Evolutionary conservation across 2,888 invertebrate genomes (phyloP).

Genomic region (Lasioglossum calceatum): DNA sequence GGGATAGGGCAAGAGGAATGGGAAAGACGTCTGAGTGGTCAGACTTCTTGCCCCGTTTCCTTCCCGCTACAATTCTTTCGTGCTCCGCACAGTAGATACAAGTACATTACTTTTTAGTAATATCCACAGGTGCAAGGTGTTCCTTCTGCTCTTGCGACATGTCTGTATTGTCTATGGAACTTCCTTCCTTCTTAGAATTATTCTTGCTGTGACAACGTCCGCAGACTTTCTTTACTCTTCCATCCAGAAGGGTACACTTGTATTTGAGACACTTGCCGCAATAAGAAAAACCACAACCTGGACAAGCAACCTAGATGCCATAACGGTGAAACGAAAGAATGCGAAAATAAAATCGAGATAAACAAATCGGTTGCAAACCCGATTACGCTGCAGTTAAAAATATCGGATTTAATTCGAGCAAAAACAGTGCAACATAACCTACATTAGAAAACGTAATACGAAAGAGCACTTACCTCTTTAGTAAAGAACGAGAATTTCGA

Average conservation of each 20-base stretch:
- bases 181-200: slow-evolving; percentile 60
- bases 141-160: slow-evolving; percentile 61
- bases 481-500: slow-evolving; percentile 90
- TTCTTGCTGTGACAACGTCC: slow-evolving; percentile 85
- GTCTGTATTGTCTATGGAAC: slow-evolving; percentile 28
- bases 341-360: slow-evolving; percentile 9
- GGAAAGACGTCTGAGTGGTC: too few relatives aligned
- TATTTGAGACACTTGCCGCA: slow-evolving; percentile 93
- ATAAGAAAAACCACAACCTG: slow-evolving; percentile 93
- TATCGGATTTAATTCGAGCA: not conserved
- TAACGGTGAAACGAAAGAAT: slow-evolving; percentile 22
- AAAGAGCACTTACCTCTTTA: slow-evolving; percentile 87
- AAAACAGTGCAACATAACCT: slow-evolving; percentile 34
- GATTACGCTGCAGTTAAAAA: not conserved
- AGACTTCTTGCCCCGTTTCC: too few relatives aligned
- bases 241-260: slow-evolving; percentile 88
- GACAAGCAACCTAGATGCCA: slow-evolving; percentile 90
- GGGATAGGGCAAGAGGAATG: too few relatives aligned
- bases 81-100: too few relatives aligned
- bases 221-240: slow-evolving; percentile 89
- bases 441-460: slow-evolving; percentile 10
- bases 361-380: not conserved
- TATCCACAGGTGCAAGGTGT: slow-evolving; percentile 75
- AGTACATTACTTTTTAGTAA: slow-evolving; percentile 73
- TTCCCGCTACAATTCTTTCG: too few relatives aligned